Conservation (phyloP, 2,888 invertebrate species). For the Didymodactylos carnosus region DNA sequence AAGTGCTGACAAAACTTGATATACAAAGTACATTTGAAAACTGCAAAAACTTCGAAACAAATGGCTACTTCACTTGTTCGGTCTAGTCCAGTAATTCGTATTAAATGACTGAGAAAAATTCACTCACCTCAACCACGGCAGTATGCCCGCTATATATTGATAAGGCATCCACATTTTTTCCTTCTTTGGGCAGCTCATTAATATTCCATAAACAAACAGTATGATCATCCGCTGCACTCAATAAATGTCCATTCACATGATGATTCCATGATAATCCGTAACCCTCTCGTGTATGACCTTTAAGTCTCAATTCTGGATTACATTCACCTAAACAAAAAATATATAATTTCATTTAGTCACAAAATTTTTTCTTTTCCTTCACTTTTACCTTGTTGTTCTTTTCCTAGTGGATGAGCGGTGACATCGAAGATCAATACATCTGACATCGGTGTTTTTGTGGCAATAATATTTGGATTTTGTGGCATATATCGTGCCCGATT, state of each 20-base stretch:
- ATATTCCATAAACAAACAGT: constrained; percentile 99
- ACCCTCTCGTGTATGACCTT: constrained; percentile 87
- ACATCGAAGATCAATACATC: constrained; percentile 73
- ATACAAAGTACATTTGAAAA: no score
- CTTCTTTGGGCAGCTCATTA: constrained; percentile 64
- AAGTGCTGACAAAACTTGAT: no score
- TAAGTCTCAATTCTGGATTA: constrained; percentile 78
- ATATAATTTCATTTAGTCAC: no score
- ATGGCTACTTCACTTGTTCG: no score
- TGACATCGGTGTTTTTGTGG: constrained; percentile 97
- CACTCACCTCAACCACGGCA: constrained; percentile 62
- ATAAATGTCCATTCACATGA: constrained; percentile 77
- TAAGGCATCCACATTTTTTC: constrained; percentile 77
- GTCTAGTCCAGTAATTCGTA: no score
- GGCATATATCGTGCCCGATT: constrained; percentile 98
- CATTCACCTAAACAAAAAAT: constrained; percentile 71
- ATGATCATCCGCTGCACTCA: constrained; percentile 91
- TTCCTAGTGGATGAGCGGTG: constrained; percentile 2
- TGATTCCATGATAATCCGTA: constrained; percentile 98
- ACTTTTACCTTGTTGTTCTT: constrained; percentile 50
- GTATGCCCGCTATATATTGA: constrained; percentile 95
- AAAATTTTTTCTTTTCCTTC: no score
- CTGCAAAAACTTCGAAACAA: no score
- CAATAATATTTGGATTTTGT: constrained; percentile 94
- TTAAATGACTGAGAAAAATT: not conserved